These are phyloP conservation scores for Gavia stellata DNA, from an alignment of 2,113 vertebrate species.

Conservation along the genomic window DNA sequence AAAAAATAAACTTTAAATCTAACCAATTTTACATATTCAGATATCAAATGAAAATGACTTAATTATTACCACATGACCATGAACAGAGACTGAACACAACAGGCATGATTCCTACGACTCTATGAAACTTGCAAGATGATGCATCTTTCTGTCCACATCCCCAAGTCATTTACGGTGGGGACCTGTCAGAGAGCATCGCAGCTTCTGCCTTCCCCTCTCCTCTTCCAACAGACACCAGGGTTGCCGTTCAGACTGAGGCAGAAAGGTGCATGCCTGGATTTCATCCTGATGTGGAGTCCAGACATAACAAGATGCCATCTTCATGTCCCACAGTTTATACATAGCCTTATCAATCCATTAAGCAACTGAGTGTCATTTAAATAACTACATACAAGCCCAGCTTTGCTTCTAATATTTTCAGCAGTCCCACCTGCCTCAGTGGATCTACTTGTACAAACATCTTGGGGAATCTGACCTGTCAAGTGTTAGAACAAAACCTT, in stretches of 20 bases:
- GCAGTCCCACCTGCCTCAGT: not conserved
- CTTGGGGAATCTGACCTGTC: not conserved
- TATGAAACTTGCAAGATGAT: not conserved
- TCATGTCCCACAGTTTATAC: not conserved
- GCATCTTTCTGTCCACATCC: not conserved
- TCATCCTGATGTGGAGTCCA: not conserved
- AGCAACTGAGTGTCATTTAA: not conserved
- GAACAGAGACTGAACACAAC: not conserved
- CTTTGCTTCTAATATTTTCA: not conserved
- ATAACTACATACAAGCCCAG: not conserved
- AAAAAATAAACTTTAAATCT: not conserved
- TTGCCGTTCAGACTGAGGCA: not conserved
- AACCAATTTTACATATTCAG: not conserved
- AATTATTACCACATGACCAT: not conserved
- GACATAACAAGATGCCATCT: not conserved
- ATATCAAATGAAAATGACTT: not conserved
- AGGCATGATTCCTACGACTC: not conserved
- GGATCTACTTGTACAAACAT: not conserved
- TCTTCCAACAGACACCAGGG: not conserved
- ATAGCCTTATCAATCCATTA: not conserved
- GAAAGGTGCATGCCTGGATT: not conserved
- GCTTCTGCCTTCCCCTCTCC: not conserved
- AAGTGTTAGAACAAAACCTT: not conserved
- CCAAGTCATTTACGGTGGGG: accelerated
- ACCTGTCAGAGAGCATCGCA: not conserved